Base-by-base conservation (phyloP, 2,113 vertebrate species). In the Hemibagrus wyckioides region DNA sequence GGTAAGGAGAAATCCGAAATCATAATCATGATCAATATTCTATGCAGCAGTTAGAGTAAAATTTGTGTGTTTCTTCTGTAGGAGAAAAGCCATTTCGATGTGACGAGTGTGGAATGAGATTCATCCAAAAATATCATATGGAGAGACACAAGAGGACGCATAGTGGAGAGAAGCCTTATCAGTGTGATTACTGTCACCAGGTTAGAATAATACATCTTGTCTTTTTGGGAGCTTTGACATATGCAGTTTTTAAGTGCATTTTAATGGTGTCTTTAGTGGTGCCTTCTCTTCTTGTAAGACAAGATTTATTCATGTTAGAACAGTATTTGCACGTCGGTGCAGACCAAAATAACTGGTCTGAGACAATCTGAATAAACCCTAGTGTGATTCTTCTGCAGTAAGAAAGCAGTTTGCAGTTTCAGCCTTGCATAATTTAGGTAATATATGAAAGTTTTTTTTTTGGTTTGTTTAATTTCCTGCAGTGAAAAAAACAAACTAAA, bases 51-150 rank as follows among this genome's bases (percentile, higher is more conserved):
- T 75, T 21, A 71, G 7, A 57, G 54, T 39, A 25, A 57, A 14
- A 6, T 39, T 56, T 4, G 28, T 56, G 5, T 54, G 28, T 54
- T 79, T 52, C 33, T 54, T 85, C 56, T 82, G 39, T 50, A 99
- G 98, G 98, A 93, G 98, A 99, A 92, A 99, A 99, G 91, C 98
- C 98, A 91, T 99, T 99, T 95, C 97, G 96, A 90, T 99, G 98
- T 91, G 98, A 99, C 91, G 98, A 99, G 91, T 99, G 98, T 93
- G 98, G 97, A 89, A 99, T 99, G 98, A 97, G 97, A 91, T 99
- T 99, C 94, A 99, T 99, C 93, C 98, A 99, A 93, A 99, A 99
- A 91, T 99, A 99, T 90, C 98, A 99, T 92, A 99, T 99, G 98
- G 97, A 99, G 95, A 96, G 98, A 93, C 98, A 99, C 95, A 99